These are phyloP conservation scores for Gnathonemus echidnorhynchus DNA, from an alignment of 2,113 vertebrate species.

Conservation along the genomic window DNA sequence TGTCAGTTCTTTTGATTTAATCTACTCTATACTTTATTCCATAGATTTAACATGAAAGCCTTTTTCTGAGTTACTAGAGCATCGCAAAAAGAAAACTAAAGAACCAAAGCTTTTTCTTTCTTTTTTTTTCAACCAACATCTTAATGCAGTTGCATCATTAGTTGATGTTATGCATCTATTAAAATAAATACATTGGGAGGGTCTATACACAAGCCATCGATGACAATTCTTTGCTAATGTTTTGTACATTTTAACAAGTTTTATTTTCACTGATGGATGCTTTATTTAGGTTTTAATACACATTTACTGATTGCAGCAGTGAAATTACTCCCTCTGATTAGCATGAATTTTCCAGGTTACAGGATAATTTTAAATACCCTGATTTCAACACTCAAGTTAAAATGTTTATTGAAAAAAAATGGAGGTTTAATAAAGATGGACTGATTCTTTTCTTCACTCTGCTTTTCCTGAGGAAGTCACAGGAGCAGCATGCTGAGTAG, in stretches of 20 bases:
- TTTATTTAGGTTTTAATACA: neutral
- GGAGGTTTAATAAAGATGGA: neutral
- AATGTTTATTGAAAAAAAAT: neutral
- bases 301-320: neutral
- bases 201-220: neutral
- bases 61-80: neutral
- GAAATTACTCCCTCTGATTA: neutral
- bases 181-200: neutral
- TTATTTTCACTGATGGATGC: neutral
- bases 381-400: neutral
- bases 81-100: neutral
- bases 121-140: neutral
- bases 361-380: neutral
- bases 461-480: neutral
- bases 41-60: neutral
- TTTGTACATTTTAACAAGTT: neutral
- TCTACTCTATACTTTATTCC: neutral
- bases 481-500: neutral
- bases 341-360: neutral
- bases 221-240: neutral
- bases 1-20: neutral
- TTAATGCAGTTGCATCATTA: neutral
- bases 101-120: neutral
- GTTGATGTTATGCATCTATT: neutral
- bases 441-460: neutral